These are phyloP conservation scores for Tetranychus urticae DNA, from an alignment of 1,140 invertebrate genomes.

Conservation along the genomic window DNA sequence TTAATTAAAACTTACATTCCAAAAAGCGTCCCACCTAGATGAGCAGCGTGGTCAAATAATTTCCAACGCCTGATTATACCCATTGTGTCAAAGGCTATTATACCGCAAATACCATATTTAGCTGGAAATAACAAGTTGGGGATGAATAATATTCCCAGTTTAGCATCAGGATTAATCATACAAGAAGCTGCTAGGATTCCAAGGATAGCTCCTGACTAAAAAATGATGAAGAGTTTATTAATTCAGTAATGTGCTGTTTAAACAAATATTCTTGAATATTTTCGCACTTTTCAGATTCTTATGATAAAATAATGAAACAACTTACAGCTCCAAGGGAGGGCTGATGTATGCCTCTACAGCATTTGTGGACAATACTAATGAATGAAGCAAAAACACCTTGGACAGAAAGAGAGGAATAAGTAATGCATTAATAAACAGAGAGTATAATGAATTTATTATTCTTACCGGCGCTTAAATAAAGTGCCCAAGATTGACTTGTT, in stretches of 20 bases:
- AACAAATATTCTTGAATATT: not conserved
- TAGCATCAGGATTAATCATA: constrained; percentile 53
- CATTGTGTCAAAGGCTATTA: constrained; percentile 51
- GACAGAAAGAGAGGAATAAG: constrained; percentile 2
- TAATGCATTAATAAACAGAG: not conserved
- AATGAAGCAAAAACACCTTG: constrained; percentile 56
- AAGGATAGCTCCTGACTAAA: constrained; percentile 79
- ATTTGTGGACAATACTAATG: constrained; percentile 55
- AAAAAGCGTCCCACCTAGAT: constrained; percentile 73
- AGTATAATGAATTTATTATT: not conserved
- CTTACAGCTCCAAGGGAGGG: constrained; percentile 74
- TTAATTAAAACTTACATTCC: constrained; percentile 45
- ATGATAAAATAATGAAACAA: constrained; percentile 12
- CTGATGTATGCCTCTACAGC: constrained; percentile 32
- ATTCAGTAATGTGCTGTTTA: too few species aligned
- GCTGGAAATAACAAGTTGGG: constrained; percentile 68
- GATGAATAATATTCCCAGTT: constrained; percentile 66
- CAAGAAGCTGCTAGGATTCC: constrained; percentile 63
- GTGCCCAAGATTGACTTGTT: constrained; percentile 68
- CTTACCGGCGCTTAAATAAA: constrained; percentile 56
- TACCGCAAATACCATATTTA: constrained; percentile 48
- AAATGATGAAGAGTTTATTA: not conserved
- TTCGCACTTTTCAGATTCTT: not conserved
- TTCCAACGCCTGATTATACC: constrained; percentile 69
- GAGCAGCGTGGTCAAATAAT: constrained; percentile 89